phyloP scores from a whole-genome alignment of 2,113 vertebrate genomes.

The Otis tarda region DNA sequence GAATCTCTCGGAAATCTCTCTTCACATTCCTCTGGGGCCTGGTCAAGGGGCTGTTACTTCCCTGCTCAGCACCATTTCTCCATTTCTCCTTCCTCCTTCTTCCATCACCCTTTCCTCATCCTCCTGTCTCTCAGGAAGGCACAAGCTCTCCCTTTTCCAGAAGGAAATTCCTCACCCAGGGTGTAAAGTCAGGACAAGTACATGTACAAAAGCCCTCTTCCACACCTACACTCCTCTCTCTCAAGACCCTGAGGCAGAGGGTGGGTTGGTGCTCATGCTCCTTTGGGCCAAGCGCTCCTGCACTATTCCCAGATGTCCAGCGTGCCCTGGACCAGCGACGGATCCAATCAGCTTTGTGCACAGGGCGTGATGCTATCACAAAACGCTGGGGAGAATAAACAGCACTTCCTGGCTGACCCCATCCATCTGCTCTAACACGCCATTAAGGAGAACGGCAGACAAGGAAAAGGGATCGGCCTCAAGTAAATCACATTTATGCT shows the following conservation, averaged over 20 bases:
- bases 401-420: background rate
- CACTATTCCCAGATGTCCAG: background rate
- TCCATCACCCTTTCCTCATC: background rate
- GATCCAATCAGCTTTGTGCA: background rate
- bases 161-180: background rate
- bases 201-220: background rate
- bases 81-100: background rate
- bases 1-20: background rate
- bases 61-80: background rate
- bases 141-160: background rate
- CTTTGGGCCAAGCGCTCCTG: background rate
- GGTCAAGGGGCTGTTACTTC: background rate
- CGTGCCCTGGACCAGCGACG: background rate
- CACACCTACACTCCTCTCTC: background rate
- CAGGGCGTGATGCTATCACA: fast-evolving
- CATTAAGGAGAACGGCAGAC: background rate
- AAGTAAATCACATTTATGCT: background rate
- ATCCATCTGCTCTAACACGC: background rate
- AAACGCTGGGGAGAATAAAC: background rate
- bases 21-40: background rate
- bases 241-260: background rate
- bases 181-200: background rate
- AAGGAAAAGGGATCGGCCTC: background rate
- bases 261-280: background rate
- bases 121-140: background rate